Evolutionary conservation across 2,888 invertebrate genomes (phyloP).

Genomic region (Salpingus planirostris): DNA sequence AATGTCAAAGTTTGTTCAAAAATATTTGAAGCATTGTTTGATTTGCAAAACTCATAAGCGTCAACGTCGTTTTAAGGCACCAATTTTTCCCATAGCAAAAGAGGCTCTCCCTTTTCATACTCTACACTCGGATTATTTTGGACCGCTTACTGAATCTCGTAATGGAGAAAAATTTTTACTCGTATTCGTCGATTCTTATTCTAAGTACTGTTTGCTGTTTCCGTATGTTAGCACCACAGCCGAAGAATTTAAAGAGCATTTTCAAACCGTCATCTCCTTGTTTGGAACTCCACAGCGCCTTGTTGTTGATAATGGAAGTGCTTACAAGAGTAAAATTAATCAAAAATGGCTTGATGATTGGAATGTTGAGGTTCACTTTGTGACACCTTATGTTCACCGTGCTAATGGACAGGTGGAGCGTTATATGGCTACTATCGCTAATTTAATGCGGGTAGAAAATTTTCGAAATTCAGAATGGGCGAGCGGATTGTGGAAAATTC

Average conservation of each 20-base stretch:
- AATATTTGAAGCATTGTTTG: slow-evolving; percentile 9
- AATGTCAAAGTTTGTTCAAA: slow-evolving; percentile 5
- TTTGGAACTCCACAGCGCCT: too few species aligned
- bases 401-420: slow-evolving; percentile 7
- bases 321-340: too few species aligned
- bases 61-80: too few species aligned
- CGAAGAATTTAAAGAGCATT: slow-evolving; percentile 8
- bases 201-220: slow-evolving; percentile 10
- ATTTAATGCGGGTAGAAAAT: slow-evolving; percentile 6
- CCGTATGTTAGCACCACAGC: slow-evolving; percentile 6
- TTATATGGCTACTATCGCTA: slow-evolving; percentile 8
- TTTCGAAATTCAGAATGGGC: slow-evolving; percentile 4
- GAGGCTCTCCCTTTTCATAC: too few species aligned
- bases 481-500: slow-evolving; percentile 8
- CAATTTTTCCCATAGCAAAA: too few species aligned
- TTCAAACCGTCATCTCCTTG: neutral
- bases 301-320: too few species aligned
- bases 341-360: too few species aligned
- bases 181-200: slow-evolving; percentile 8
- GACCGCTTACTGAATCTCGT: slow-evolving; percentile 4
- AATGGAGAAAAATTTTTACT: slow-evolving; percentile 6
- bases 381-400: slow-evolving; percentile 7
- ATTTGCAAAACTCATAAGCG: slow-evolving; percentile 9
- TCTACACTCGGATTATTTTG: too few species aligned
- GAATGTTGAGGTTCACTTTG: too few species aligned